Evolutionary conservation across 1,140 invertebrate genomes (phyloP), one percentile per base, ranked within the genome.

Genomic region (Neodiprion virginianus): DNA sequence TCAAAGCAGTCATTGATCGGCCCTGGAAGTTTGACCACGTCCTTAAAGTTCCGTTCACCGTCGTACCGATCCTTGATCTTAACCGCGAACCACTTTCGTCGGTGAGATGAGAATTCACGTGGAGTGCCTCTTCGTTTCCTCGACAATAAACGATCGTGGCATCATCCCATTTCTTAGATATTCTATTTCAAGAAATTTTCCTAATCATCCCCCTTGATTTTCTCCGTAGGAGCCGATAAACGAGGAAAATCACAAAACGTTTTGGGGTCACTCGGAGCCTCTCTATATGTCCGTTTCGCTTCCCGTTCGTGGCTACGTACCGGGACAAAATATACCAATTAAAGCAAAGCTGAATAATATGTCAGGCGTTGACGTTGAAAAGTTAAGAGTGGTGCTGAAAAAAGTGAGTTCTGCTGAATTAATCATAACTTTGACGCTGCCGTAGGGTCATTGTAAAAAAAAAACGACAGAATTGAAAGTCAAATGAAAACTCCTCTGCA

Each of bases 1-100:
- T 91, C 74, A 90, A 90, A 81, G 90, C 88, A 69, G 88, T 90
- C 77, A 87, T 90, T 82, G 89, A 90, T 77, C 89, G 90, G 75
- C 88, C 89, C 10, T 91, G 90, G 89, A 86, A 88, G 61, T 89
- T 90, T 79, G 90, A 90, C 79, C 87, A 87, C 79, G 89, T 89
- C 77, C 87, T 86, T 67, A 91, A 90, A 82, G 89, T 88, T 81
- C 86, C 88, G 50, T 90, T 91, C 79, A 91, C 90, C 40, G 88
- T 91, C 76, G 75, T 75, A 73, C 74, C 75, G 17, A 53, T 48
- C 49, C 28, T 74, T 23, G 73, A 74, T 72, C 50, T 74, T 14
- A 74, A 74, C 48, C 28, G 21, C 8, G 66, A 73, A 12, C 73
- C 72, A n/a, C 47, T 40, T 21, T 14, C 9, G n/a, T 8, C 17